Base-by-base conservation (phyloP, 2,888 invertebrate species). In the Vannuccia rotundouncinata region DNA sequence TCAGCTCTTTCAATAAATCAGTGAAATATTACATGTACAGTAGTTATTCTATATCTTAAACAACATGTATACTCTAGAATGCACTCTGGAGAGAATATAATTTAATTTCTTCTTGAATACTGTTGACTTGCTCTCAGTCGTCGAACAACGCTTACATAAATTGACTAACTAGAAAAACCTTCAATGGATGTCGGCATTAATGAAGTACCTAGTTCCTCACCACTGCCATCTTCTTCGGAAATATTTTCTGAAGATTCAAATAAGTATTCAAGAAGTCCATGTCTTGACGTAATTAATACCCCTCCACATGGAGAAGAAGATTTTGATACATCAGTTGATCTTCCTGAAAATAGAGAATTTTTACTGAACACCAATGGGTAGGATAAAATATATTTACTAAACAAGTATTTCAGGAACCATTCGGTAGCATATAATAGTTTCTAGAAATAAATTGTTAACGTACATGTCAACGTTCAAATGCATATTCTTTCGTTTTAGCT, bases 81-180 rank as follows among this genome's bases (percentile, higher is more conserved):
- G n/a, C n/a, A n/a, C n/a, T n/a, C n/a, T n/a, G n/a, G n/a, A n/a
- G n/a, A n/a, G n/a, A n/a, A n/a, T n/a, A n/a, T n/a, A n/a, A n/a
- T n/a, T n/a, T n/a, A n/a, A n/a, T n/a, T n/a, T n/a, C n/a, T n/a
- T n/a, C n/a, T 66, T 22, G 66, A 5, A 13, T 27, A 2, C 66
- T 13, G 66, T 66, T 66, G 66, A 66, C 66, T 66, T n/a, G 66
- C 66, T 66, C 66, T 66, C 66, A 66, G 66, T 66, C 2, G 10
- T 13, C 22, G 5, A 66, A 45, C 45, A 45, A 45, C 45, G 45
- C 17, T 45, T 45, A 45, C 45, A 45, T 45, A 13, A 45, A 45
- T 45, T 45, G 45, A 45, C 45, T 45, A 45, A 13, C 45, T 45
- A 45, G 17, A 13, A 17, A 5, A 17, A 45, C n/a, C 10, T 45